Base-by-base conservation (phyloP, 2,113 vertebrate species). In the Pimephales promelas region DNA sequence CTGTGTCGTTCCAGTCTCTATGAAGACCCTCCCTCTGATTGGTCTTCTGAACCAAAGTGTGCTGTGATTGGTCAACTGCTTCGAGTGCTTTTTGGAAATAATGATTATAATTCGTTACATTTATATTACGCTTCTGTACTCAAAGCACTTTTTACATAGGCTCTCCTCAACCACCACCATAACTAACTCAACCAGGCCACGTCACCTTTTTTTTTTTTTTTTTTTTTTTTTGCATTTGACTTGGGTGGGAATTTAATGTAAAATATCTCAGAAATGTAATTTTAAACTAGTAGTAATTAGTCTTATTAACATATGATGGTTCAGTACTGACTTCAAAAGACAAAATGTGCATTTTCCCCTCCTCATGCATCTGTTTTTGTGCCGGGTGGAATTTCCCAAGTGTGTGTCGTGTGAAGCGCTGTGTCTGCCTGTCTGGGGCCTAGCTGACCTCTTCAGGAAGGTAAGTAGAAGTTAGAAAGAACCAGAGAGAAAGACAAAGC, bases 341-440 rank as follows among this genome's bases (percentile, higher is more conserved):
- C 76, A 18, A 45, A 10, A 62, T 62, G 36, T 62, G 34, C 36
- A 45, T 61, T 45, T 45, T 62, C 8, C 2, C 56, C 31, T 62
- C 14, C 56, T 34, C 75, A 62, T 62, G 76, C 36, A 61, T 79
- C 56, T 62, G 76, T 79, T 79, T 77, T 79, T 45, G 36, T 43
- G 76, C 56, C 34, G 13, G 59, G 4, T 81, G 84, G 86, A 87
- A 85, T 90, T 90, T 90, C 75, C 79, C 81, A 43, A 76, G 77
- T 81, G 47, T 62, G 68, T 24, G 9, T 36, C 20, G 77, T 64
- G 86, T 85, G 74, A 66, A 80, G 86, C 54, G 68, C 76, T 52
- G 31, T 86, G 64, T 66, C 83, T 86, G 76, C 59, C 62, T 86
- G 90, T 90, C 85, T 89, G 86, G 76, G 87, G 89, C 84, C 86